Evolutionary conservation across 2,888 invertebrate species (phyloP), one percentile per base, ranked within the genome.

Genomic region (Agrypnus murinus): DNA sequence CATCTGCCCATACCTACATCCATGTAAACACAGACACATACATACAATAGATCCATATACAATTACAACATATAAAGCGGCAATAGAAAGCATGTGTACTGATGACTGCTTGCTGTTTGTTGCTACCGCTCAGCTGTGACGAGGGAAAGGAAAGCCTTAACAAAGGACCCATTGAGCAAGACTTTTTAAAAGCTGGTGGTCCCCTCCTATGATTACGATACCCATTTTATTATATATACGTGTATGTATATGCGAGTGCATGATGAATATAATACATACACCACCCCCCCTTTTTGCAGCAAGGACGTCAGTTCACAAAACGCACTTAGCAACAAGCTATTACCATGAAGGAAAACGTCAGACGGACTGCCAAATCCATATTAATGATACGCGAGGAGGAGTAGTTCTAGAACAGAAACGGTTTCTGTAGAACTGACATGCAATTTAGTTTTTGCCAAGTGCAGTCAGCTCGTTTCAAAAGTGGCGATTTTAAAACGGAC

Each of bases 141-240:
- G 38, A 45, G 64, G 36, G 50, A 53, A 58, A 53, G 68, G 45
- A 32, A 64, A 59, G 32, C 32, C 63, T 31, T 50, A 69, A 69
- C 69, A 69, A 69, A 69, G 59, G 64, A 64, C 43, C 46, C 65
- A 59, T 65, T 65, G 65, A 65, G 64, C 59, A 69, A 60, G 48
- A 34, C 58, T 58, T 64, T 48, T 50, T 25, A 63, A 69, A 8
- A 14, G 63, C 25, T 25, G 25, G 25, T 25, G 55, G 34, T 45
- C 55, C 64, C 64, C 64, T 45, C 32, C 50, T 46, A 53, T 43
- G 63, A 43, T 53, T 53, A 12, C 58, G 58, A 34, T 17, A 15
- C 19, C 15, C 8, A 2, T 46, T 15, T 15, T 31, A 25, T 50
- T n/a, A n/a, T n/a, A n/a, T n/a, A n/a, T n/a, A n/a, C n/a, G 50